phyloP scores from a whole-genome alignment of 2,888 invertebrate genomes.

The Leptopilina drosophilae region DNA sequence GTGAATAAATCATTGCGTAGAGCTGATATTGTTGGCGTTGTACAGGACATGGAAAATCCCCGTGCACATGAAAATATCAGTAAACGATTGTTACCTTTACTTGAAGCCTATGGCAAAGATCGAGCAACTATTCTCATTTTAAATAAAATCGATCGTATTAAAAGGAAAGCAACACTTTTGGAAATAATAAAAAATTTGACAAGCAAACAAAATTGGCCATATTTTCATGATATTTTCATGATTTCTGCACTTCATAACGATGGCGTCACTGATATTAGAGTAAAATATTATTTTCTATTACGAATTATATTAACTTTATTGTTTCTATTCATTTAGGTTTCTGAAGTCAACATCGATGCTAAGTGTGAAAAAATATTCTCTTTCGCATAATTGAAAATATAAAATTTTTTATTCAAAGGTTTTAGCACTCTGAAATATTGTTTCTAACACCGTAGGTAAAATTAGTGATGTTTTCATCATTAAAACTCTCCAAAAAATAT shows the following conservation, averaged over 20 bases:
- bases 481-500: too few species aligned
- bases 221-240: constrained; percentile 93
- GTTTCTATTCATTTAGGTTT: too few species aligned
- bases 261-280: constrained; percentile 86
- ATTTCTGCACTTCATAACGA: constrained; percentile 90
- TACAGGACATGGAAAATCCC: constrained; percentile 89
- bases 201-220: constrained; percentile 82
- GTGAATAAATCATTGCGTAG: constrained; percentile 81
- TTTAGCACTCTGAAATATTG: too few species aligned
- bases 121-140: constrained; percentile 87
- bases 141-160: constrained; percentile 89
- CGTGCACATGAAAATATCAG: constrained; percentile 85
- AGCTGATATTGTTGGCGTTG: constrained; percentile 89
- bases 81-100: constrained; percentile 83
- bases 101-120: constrained; percentile 78
- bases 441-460: too few species aligned
- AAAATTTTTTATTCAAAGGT: too few species aligned
- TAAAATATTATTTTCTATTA: constrained; percentile 65
- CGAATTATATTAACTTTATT: too few species aligned
- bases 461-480: too few species aligned
- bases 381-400: too few species aligned
- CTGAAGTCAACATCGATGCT: too few species aligned
- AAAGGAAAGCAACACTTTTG: constrained; percentile 83
- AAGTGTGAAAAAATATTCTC: too few species aligned
- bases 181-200: constrained; percentile 85